Base-by-base conservation (phyloP, 2,888 invertebrate genomes). In the Hydroisotoma schaefferi region DNA sequence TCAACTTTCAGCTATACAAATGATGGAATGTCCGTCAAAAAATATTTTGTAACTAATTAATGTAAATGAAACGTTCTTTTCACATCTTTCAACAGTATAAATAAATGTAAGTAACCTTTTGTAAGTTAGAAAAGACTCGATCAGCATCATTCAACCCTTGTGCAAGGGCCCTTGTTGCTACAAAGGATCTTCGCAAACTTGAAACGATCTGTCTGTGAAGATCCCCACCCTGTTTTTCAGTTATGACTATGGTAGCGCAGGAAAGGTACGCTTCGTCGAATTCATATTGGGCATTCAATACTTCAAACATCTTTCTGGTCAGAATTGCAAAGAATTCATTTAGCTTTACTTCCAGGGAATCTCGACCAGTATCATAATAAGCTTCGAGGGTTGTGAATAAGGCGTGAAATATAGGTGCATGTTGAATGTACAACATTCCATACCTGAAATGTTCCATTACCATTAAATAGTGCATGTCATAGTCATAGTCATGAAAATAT, bases 221-320 rank as follows among this genome's bases (percentile, higher is more conserved):
- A 38, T 72, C 72, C 22, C 65, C 67, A 40, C 72, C 72, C 46
- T 72, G 72, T 51, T 72, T 72, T 40, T 72, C 70, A 26, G 60
- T 65, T 43, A 72, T 71, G 37, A 70, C 70, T 47, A 70, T 71
- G 15, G 70, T 67, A 27, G 72, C 69, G 51, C 69, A 69, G 3
- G 65, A 64, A 23, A 71, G 44, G 49, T 71, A 71, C 48, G 61
- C 23, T 66, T 88, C 87, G 76, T 91, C 88, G 75, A 94, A 93
- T 65, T 83, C 83, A 77, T 94, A 94, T 78, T 94, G 93, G n/a
- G 87, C 83, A 78, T 97, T 94, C 73, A 95, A 83, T 48, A 95
- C 94, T 20, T 87, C 87, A 80, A 95, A 95, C 94, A 97, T 95
- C 77, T 90, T 90, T 80, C 94, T 90, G 78, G 95, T 93, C 37